These are phyloP conservation scores for Lepidurus apus DNA, from an alignment of 1,140 invertebrate genomes.

Conservation along the genomic window DNA sequence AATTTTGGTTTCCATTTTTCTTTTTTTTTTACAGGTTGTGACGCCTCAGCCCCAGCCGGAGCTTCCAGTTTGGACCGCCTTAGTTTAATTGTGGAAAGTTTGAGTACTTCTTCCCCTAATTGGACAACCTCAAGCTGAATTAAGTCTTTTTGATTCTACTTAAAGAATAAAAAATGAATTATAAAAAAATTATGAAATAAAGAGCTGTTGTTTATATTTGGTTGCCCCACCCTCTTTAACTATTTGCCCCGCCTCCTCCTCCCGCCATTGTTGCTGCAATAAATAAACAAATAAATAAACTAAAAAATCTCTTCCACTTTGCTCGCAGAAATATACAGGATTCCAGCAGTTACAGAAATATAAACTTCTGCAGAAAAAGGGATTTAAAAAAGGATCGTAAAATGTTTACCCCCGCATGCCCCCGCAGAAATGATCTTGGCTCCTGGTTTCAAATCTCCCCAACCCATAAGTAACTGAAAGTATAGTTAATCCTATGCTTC, in stretches of 20 bases:
- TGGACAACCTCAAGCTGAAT: slow-evolving; percentile 4
- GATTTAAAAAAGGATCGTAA: not conserved
- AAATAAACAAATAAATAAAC: too few relatives aligned
- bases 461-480: not conserved
- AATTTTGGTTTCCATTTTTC: not conserved
- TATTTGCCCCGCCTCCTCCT: too few relatives aligned
- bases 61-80: slow-evolving; percentile 4
- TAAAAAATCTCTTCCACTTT: too few relatives aligned
- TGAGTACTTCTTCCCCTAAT: slow-evolving; percentile 4
- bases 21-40: not conserved
- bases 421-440: not conserved
- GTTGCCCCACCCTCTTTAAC: too few relatives aligned
- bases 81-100: not conserved
- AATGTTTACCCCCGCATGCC: not conserved
- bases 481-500: not conserved
- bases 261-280: too few relatives aligned
- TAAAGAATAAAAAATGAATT: not conserved
- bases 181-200: not conserved
- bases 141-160: not conserved
- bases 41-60: not conserved
- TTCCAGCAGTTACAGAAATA: too few relatives aligned
- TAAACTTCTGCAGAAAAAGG: too few relatives aligned
- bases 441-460: not conserved
- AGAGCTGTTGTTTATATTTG: not conserved
- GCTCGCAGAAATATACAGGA: too few relatives aligned